Evolutionary conservation across 2,113 vertebrate species (phyloP).

Genomic region (Dromaius novaehollandiae): DNA sequence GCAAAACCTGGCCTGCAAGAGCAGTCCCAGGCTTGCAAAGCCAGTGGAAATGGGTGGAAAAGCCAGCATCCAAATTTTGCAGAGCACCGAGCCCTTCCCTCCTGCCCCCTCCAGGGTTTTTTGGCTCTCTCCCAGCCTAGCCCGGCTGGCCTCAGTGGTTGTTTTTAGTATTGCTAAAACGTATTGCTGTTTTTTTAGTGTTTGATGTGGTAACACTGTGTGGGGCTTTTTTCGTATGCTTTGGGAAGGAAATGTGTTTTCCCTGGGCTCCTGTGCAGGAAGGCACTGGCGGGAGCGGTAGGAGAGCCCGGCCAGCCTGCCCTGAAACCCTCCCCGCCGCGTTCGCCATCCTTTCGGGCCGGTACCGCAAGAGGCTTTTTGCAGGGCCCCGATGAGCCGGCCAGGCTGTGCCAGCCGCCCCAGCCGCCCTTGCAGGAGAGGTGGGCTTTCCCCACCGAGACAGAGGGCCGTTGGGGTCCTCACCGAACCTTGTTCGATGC

Average conservation of each 20-base stretch:
- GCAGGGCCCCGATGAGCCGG: accelerated
- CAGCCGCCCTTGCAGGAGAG: accelerated
- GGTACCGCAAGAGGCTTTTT: not conserved
- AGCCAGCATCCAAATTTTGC: not conserved
- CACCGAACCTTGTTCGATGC: not conserved
- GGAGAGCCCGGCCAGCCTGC: not conserved
- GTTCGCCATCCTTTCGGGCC: not conserved
- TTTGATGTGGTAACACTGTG: not conserved
- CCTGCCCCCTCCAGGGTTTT: not conserved
- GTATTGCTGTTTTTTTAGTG: not conserved
- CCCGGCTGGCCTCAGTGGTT: not conserved
- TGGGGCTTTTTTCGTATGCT: not conserved
- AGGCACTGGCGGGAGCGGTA: not conserved
- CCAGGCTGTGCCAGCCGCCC: not conserved
- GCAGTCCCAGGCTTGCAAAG: not conserved
- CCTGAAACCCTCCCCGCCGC: not conserved
- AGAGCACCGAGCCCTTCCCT: not conserved
- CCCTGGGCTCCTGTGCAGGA: not conserved
- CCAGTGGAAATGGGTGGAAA: not conserved
- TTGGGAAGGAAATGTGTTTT: too few relatives aligned
- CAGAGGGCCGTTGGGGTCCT: accelerated
- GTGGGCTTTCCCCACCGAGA: not conserved
- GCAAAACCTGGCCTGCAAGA: not conserved
- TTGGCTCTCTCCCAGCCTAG: not conserved
- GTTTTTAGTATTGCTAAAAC: too few relatives aligned